Percentiles rank a stretch among this genome's conserved stretches.
phyloP scores from a whole-genome alignment of 2,888 invertebrate species.

The Rhodophaea formosa region DNA sequence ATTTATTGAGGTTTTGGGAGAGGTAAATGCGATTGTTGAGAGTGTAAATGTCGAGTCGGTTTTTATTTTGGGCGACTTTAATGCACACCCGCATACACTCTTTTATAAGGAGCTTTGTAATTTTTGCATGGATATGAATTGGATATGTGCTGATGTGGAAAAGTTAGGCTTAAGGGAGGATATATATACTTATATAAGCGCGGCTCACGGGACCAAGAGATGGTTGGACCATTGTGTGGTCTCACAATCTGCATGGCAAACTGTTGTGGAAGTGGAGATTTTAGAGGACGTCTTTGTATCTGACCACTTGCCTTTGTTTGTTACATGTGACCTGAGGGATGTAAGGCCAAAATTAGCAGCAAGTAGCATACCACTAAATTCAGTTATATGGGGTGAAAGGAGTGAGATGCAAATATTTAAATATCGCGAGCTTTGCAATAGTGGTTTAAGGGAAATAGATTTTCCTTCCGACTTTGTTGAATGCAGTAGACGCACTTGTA shows the following conservation, averaged over 20 bases:
- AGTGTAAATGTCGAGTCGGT: neutral
- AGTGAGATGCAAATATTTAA: no score
- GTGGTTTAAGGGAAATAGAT: no score
- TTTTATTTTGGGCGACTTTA: slow-evolving; percentile 1
- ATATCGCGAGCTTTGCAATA: no score
- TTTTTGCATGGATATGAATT: neutral
- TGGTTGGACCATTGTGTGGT: neutral
- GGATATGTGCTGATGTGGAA: neutral
- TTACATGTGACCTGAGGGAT: no score
- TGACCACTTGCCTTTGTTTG: no score
- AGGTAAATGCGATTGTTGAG: slow-evolving; percentile 3
- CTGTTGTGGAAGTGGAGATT: neutral
- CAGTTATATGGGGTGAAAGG: no score
- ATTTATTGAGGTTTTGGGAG: neutral
- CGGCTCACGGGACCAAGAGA: neutral
- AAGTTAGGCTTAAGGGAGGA: neutral
- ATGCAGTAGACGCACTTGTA: no score
- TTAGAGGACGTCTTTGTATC: no score
- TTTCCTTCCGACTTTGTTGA: no score
- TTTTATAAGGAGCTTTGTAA: neutral
- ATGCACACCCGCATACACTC: neutral
- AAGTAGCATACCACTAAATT: no score
- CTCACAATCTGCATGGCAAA: neutral
- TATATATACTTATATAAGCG: neutral
- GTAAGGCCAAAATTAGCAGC: no score